These are phyloP conservation scores for Cremastobaeus sp. DNA, from an alignment of 2,888 invertebrate species.

Conservation along the genomic window DNA sequence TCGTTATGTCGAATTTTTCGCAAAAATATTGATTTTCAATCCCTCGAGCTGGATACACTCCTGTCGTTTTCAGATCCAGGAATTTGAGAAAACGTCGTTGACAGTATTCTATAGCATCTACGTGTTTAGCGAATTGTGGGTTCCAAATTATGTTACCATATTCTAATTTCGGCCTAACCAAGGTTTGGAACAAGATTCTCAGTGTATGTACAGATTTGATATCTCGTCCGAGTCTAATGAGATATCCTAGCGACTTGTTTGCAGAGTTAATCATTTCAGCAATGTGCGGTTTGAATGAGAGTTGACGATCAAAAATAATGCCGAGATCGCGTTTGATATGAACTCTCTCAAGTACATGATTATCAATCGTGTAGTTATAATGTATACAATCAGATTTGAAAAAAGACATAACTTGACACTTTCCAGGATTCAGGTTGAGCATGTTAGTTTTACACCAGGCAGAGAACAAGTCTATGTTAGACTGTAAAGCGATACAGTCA, in stretches of 20 bases:
- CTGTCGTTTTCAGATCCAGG: neutral
- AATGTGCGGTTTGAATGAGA: slow-evolving; percentile 1
- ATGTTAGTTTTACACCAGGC: neutral
- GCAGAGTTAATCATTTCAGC: neutral
- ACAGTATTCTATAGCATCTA: too few relatives aligned
- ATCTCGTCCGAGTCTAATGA: neutral
- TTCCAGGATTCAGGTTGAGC: neutral
- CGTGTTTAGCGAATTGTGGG: too few relatives aligned
- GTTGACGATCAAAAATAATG: neutral
- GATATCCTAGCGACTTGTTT: neutral
- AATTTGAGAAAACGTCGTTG: neutral
- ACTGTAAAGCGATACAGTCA: neutral
- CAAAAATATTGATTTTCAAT: neutral
- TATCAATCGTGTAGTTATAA: neutral
- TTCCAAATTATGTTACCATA: too few relatives aligned
- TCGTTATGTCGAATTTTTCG: neutral
- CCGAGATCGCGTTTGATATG: neutral
- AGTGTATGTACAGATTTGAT: neutral
- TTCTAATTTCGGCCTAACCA: neutral
- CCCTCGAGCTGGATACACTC: neutral
- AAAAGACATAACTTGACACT: slow-evolving; percentile 15
- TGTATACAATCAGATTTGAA: neutral
- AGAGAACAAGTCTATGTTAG: neutral
- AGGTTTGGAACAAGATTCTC: neutral
- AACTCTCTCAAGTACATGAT: neutral